A percentile compares a stretch with the other conserved stretches of the same genome.
phyloP scores from a whole-genome alignment of 1,140 invertebrate species.

The Scaptomyza montana region DNA sequence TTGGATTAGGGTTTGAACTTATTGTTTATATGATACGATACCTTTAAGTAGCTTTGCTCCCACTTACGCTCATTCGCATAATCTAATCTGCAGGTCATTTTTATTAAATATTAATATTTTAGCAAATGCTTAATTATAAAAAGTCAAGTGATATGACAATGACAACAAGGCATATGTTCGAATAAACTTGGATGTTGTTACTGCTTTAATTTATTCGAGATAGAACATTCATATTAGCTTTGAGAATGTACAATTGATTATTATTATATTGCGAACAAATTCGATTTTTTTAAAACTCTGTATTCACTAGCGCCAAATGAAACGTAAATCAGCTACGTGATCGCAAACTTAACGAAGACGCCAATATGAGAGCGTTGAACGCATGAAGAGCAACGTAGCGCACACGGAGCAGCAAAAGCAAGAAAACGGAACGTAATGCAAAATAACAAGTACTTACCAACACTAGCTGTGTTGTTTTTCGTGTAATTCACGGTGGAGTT shows the following conservation, averaged over 20 bases:
- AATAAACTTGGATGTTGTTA: no score
- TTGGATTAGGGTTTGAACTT: no score
- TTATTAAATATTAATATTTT: neutral
- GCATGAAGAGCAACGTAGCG: neutral
- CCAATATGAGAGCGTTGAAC: slow-evolving; percentile 4
- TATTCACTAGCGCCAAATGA: neutral
- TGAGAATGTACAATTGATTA: no score
- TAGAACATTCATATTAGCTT: no score
- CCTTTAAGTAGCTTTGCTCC: slow-evolving; percentile 45
- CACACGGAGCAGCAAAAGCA: neutral
- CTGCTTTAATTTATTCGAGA: no score
- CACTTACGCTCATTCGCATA: slow-evolving; percentile 35
- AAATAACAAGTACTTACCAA: slow-evolving; percentile 4
- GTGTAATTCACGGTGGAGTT: slow-evolving; percentile 47
- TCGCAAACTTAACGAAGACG: slow-evolving; percentile 5
- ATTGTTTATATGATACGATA: slow-evolving; percentile 9
- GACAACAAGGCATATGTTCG: no score
- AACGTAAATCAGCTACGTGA: neutral
- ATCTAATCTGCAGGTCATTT: slow-evolving; percentile 22
- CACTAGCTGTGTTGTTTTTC: slow-evolving; percentile 43
- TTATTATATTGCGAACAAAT: no score
- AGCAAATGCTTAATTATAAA: no score
- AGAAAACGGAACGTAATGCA: slow-evolving; percentile 5
- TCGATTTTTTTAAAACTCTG: neutral
- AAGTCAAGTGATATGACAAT: no score